Percentiles rank a stretch among this genome's conserved stretches.
phyloP scores from a whole-genome alignment of 2,888 invertebrate species.

The Empis stercorea region DNA sequence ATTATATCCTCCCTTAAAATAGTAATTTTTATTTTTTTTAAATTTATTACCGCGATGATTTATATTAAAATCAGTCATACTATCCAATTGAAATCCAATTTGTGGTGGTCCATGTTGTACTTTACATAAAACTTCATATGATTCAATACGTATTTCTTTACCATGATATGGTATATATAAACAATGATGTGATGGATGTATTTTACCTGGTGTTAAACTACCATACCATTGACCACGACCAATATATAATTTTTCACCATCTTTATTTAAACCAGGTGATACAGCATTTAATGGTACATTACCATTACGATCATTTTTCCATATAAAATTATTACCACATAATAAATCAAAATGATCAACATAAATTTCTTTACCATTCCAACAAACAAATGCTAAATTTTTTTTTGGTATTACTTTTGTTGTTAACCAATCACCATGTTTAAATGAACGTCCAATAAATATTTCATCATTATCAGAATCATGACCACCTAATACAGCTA shows the following conservation, averaged over 20 bases:
- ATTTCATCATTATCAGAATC: conserved; percentile 33
- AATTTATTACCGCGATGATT: too few species aligned
- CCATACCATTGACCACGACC: conserved; percentile 44
- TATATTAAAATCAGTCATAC: too few species aligned
- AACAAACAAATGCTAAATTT: conserved; percentile 42
- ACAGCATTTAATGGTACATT: conserved; percentile 44
- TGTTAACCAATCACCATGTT: conserved; percentile 46
- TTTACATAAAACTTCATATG: conserved; percentile 28
- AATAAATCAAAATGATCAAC: conserved; percentile 42
- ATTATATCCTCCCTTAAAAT: too few species aligned
- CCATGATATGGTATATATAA: conserved; percentile 40
- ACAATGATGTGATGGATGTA: conserved; percentile 42
- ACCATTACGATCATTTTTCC: conserved; percentile 39
- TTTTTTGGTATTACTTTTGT: conserved; percentile 49
- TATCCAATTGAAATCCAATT: too few species aligned
- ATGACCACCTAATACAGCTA: conserved; percentile 21
- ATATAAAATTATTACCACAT: conserved; percentile 42
- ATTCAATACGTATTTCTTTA: conserved; percentile 27
- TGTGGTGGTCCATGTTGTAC: too few species aligned
- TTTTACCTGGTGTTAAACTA: conserved; percentile 45
- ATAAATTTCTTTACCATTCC: conserved; percentile 42
- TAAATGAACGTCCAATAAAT: conserved; percentile 38
- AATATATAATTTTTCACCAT: conserved; percentile 43
- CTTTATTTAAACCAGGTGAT: conserved; percentile 33
- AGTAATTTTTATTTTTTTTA: too few species aligned